phyloP scores from a whole-genome alignment of 2,888 invertebrate genomes.

The Chouioia cunea region DNA sequence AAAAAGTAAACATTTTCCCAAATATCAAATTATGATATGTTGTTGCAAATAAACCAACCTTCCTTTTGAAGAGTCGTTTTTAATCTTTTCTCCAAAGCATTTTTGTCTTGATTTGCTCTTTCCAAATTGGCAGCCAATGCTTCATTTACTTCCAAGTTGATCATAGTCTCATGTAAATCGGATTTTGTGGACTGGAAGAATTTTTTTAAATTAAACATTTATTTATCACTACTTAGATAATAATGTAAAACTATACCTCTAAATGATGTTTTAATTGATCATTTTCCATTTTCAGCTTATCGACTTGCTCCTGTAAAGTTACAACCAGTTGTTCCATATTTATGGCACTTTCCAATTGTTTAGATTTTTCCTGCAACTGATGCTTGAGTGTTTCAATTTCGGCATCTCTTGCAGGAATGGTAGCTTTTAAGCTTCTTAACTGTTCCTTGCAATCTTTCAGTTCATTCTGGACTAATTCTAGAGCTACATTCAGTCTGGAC shows the following conservation, averaged over 20 bases:
- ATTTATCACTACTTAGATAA: constrained; percentile 16
- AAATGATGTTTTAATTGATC: constrained; percentile 66
- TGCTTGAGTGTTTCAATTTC: constrained; percentile 70
- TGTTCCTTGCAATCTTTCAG: constrained; percentile 65
- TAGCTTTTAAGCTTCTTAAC: constrained; percentile 62
- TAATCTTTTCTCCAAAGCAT: constrained; percentile 65
- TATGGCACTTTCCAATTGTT: constrained; percentile 68
- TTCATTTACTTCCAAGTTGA: constrained; percentile 63
- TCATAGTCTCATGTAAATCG: constrained; percentile 63
- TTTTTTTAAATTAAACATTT: constrained; percentile 30
- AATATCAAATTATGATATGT: background rate
- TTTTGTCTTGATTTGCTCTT: constrained; percentile 62
- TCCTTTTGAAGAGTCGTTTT: constrained; percentile 65
- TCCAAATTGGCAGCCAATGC: constrained; percentile 61
- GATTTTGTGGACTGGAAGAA: constrained; percentile 57
- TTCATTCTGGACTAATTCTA: constrained; percentile 64
- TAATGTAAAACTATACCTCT: constrained; percentile 51
- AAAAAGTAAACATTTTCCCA: background rate
- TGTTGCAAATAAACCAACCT: constrained; percentile 52
- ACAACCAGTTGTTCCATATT: constrained; percentile 69
- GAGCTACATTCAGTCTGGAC: constrained; percentile 64
- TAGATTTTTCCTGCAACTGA: constrained; percentile 71
- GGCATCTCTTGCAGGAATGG: constrained; percentile 66
- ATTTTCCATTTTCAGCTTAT: constrained; percentile 69
- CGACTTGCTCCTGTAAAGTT: constrained; percentile 67